Percentiles rank a stretch among this genome's conserved stretches.
phyloP scores from a whole-genome alignment of 2,113 vertebrate species.

The Nettapus auritus region DNA sequence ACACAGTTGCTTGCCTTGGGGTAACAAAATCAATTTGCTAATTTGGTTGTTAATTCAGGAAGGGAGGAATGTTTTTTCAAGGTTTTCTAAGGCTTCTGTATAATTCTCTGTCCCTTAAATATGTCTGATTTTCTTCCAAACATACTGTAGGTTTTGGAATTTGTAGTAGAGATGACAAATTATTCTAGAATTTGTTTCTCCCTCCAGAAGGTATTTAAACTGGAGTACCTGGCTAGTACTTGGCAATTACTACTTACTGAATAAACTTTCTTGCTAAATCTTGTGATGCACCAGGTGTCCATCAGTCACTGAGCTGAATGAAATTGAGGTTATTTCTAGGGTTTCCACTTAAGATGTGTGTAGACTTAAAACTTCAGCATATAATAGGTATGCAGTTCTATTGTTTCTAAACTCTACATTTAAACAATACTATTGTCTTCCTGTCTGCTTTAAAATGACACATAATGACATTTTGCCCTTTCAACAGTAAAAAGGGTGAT shows the following conservation, averaged over 20 bases:
- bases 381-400: neutral
- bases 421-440: neutral
- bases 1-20: neutral
- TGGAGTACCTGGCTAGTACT: neutral
- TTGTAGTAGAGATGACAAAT: neutral
- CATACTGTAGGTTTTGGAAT: neutral
- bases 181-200: neutral
- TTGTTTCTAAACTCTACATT: neutral
- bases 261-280: neutral
- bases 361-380: neutral
- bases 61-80: neutral
- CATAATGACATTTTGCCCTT: neutral
- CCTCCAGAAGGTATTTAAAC: neutral
- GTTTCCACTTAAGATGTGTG: neutral
- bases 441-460: neutral
- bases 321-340: neutral
- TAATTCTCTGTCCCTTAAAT: neutral
- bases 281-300: neutral
- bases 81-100: neutral
- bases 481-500: neutral
- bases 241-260: neutral
- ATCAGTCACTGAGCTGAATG: neutral
- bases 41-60: neutral
- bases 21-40: neutral
- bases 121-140: neutral